Percentiles rank a stretch among this genome's conserved stretches.
phyloP scores from a whole-genome alignment of 2,797 vertebrate genomes.

The Zonotrichia albicollis region DNA sequence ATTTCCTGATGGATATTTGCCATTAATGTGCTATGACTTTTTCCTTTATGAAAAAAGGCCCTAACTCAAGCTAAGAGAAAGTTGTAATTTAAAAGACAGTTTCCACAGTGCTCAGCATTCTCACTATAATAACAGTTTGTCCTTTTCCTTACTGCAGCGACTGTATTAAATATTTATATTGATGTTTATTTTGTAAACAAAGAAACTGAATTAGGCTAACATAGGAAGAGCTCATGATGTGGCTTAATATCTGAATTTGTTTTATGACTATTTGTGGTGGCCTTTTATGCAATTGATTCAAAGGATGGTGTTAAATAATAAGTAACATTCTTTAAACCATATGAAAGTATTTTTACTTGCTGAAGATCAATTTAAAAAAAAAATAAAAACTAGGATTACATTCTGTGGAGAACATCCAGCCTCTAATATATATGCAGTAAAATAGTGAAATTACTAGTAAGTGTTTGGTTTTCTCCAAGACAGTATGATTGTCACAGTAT shows the following conservation, averaged over 20 bases:
- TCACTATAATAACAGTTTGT: constrained; percentile 55
- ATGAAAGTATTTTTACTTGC: constrained; percentile 37
- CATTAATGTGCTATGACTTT: constrained; percentile 52
- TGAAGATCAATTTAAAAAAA: background rate
- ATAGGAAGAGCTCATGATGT: constrained; percentile 61
- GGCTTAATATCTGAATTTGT: constrained; percentile 69
- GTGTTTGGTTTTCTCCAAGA: background rate
- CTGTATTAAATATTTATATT: constrained; percentile 75
- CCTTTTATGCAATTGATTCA: constrained; percentile 67
- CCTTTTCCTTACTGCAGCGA: constrained; percentile 65
- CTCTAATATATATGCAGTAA: background rate
- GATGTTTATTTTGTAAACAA: constrained; percentile 76
- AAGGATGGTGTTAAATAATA: constrained; percentile 71
- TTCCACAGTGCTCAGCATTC: constrained; percentile 54
- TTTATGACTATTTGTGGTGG: constrained; percentile 36
- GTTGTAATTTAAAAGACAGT: constrained; percentile 47
- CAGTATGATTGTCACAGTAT: background rate
- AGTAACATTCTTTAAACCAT: constrained; percentile 64
- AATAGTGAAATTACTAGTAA: background rate
- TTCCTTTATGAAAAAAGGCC: constrained; percentile 50
- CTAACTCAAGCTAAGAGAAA: constrained; percentile 26
- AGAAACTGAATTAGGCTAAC: constrained; percentile 71
- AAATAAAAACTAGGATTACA: constrained; percentile 11
- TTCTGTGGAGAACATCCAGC: background rate
- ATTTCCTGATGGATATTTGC: constrained; percentile 58